Conservation (phyloP, 2,113 vertebrate genomes). For the Micromys minutus region DNA sequence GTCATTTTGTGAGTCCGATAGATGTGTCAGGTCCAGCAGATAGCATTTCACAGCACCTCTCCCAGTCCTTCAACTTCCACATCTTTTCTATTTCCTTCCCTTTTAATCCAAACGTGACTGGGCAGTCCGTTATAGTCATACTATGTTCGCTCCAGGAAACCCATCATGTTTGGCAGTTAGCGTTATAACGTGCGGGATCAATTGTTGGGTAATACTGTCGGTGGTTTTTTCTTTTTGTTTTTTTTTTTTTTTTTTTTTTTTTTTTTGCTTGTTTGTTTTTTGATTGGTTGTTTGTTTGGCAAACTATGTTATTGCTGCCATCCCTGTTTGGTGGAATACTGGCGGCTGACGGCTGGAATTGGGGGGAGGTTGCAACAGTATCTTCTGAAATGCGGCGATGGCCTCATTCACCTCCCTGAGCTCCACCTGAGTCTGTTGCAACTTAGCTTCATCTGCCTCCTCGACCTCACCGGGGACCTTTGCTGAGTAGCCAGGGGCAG, state of each 20-base stretch:
- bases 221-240: neutral
- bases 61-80: neutral
- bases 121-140: neutral
- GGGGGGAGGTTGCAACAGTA: too few species aligned
- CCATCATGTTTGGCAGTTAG: neutral
- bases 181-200: rapidly evolving
- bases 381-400: too few species aligned
- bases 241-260: too few species aligned
- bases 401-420: too few species aligned
- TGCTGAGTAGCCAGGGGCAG: slow-evolving; percentile 87
- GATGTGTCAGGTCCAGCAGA: neutral
- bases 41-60: neutral
- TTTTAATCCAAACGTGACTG: neutral
- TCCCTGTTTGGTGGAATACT: too few species aligned
- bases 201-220: neutral
- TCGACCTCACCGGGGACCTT: slow-evolving; percentile 93
- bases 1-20: neutral
- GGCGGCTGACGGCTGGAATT: too few species aligned
- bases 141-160: neutral
- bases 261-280: too few species aligned
- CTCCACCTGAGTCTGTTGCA: too few species aligned
- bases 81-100: neutral
- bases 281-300: too few species aligned
- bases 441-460: slow-evolving; percentile 92
- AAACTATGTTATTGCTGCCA: too few species aligned